Evolutionary conservation across 2,113 vertebrate genomes (phyloP), one percentile per base, ranked within the genome.

Genomic region (Entomyzon cyanotis): DNA sequence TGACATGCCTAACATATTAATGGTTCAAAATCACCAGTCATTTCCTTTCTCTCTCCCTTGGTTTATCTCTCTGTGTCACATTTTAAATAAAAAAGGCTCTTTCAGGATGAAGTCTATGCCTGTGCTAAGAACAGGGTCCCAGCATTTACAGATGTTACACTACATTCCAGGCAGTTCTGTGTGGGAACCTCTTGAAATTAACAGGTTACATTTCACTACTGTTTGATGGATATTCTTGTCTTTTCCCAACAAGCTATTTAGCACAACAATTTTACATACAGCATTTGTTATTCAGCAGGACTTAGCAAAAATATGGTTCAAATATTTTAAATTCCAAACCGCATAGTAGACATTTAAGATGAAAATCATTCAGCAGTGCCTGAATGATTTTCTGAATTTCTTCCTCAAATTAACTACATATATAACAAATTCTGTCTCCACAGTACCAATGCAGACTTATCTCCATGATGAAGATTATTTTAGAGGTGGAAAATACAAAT

Each of bases 291-390:
- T 82, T 78, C 33, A 86, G 33, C 39, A 62, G 44, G 44, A 68
- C 24, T 64, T 49, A 93, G 42, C 24, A 88, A 92, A 96, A 96
- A 60, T 56, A 58, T 25, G 10, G 18, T 84, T 87, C 1, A 1
- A 68, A 60, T 77, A 39, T 95, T 88, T 91, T 53, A 84, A 67
- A 77, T 92, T 91, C 95, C 49, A 68, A 74, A 65, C 42, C 47
- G 67, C 33, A n/a, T 42, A 87, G 84, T 10, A 62, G 60, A 20
- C 13, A 59, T 79, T 68, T 76, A 58, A 76, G 52, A 59, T 24
- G 21, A 92, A 96, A 91, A 74, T 39, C 8, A 30, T 59, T 82
- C 71, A 64, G 49, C 73, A 81, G 46, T 77, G 21, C 84, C 56
- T 69, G 39, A 39, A 39, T 39, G 39, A 28, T 42, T 55, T 94